Evolutionary conservation across 2,888 invertebrate genomes (phyloP), one percentile per base, ranked within the genome.

Genomic region (Anarsia innoxiella): DNA sequence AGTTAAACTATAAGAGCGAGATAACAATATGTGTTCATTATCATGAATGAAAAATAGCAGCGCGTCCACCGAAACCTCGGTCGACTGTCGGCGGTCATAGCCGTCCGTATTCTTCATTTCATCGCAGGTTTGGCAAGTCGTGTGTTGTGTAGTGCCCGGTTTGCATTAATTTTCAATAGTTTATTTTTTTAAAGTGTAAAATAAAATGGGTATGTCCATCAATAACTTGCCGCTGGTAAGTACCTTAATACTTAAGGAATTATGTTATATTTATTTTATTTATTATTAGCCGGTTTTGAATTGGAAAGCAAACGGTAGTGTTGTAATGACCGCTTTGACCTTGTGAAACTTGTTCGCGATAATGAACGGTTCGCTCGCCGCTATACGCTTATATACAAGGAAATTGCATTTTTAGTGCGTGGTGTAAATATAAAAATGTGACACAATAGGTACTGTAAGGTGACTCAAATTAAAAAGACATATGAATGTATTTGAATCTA

Each of bases 271-370:
- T 30, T 38, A 36, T 42, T 39, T 42, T 51, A 48, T 49, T 51
- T 47, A 50, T 51, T 42, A 51, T 53, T 53, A 58, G 63, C 70
- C 71, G 71, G 71, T 64, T 62, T 59, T 59, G 56, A 60, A 71
- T 77, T 79, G 77, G 82, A 83, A 83, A 84, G 80, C 77, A 76
- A 77, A 70, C 63, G 71, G 51, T 67, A 66, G 68, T 73, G 77
- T 80, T 72, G 76, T 77, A 82, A 80, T 84, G 83, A 83, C 84
- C 84, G 82, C 72, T 82, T 83, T 82, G 83, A 83, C 84, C 83
- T 84, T 84, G 84, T 82, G 76, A 65, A 80, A 83, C 83, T 78
- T 64, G 76, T 73, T 71, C 66, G 73, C 76, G 73, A 76, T 83
- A 78, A 69, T 73, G 63, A 67, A 73, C 64, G 66, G 62, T 64